phyloP scores from a whole-genome alignment of 2,888 invertebrate species.

The Eupithecia subfuscata region DNA sequence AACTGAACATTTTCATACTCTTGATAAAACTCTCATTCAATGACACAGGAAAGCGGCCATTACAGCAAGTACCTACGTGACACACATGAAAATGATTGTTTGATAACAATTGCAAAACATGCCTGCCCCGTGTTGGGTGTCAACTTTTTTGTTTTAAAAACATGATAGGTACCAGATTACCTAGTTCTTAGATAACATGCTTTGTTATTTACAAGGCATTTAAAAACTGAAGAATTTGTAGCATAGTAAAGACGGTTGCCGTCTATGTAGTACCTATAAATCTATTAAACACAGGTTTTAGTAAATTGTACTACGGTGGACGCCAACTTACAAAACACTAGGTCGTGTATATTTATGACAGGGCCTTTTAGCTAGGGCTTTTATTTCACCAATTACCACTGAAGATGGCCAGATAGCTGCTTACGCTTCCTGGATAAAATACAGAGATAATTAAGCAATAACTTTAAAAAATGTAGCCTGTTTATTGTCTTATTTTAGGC shows the following conservation, averaged over 20 bases:
- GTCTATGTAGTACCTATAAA: too few relatives aligned
- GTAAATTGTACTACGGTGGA: slow-evolving; percentile 10
- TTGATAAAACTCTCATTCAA: slow-evolving; percentile 25
- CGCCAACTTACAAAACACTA: slow-evolving; percentile 3
- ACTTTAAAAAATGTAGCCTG: too few relatives aligned
- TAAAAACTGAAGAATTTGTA: too few relatives aligned
- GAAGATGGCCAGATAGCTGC: too few relatives aligned
- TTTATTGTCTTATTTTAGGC: background rate
- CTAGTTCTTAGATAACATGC: background rate
- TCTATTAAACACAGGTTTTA: background rate
- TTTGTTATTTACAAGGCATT: background rate
- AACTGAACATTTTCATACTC: slow-evolving; percentile 7
- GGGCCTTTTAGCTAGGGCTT: too few relatives aligned
- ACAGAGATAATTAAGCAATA: too few relatives aligned
- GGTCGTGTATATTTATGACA: background rate
- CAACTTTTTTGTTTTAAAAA: background rate
- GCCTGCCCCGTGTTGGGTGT: background rate
- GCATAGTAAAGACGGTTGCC: too few relatives aligned
- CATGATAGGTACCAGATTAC: background rate
- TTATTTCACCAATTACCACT: too few relatives aligned
- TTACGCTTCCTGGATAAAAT: too few relatives aligned
- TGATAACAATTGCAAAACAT: background rate
- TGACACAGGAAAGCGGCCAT: slow-evolving; percentile 13
- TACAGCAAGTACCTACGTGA: slow-evolving; percentile 31
- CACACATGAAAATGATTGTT: slow-evolving; percentile 12